A percentile compares a stretch with the other conserved stretches of the same genome.
These are phyloP conservation scores for Ptychobarbus kaznakovi DNA, from an alignment of 2,797 vertebrate genomes.

Conservation along the genomic window DNA sequence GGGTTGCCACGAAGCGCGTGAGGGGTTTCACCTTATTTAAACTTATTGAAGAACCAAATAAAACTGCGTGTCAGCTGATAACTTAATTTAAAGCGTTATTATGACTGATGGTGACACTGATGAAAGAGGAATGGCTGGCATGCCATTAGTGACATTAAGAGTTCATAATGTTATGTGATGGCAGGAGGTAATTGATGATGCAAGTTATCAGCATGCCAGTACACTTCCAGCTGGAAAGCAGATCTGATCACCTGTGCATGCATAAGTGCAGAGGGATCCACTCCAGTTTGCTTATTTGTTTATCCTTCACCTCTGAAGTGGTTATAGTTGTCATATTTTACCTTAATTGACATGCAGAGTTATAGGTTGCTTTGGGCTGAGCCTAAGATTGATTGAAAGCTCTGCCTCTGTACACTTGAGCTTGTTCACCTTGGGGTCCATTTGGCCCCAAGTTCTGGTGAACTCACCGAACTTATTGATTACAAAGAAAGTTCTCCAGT, in stretches of 20 bases:
- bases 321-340: background rate
- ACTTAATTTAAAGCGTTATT: background rate
- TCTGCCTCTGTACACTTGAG: background rate
- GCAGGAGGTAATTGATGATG: constrained; percentile 15
- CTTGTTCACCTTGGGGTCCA: background rate
- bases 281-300: background rate
- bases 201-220: background rate
- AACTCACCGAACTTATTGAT: constrained; percentile 11
- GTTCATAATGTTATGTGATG: constrained; percentile 18
- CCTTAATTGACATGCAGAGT: background rate
- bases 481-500: background rate
- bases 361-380: background rate
- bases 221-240: background rate
- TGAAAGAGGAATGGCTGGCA: constrained; percentile 6
- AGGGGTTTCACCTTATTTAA: constrained; percentile 10
- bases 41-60: constrained; percentile 16
- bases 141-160: background rate
- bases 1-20: background rate
- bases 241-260: constrained; percentile 9
- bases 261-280: background rate
- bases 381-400: background rate
- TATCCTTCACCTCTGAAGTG: background rate
- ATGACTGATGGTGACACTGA: constrained; percentile 21
- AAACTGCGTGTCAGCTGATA: constrained; percentile 15
- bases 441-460: background rate